phyloP scores from a whole-genome alignment of 2,113 vertebrate genomes.

The Cnemophilus loriae region DNA sequence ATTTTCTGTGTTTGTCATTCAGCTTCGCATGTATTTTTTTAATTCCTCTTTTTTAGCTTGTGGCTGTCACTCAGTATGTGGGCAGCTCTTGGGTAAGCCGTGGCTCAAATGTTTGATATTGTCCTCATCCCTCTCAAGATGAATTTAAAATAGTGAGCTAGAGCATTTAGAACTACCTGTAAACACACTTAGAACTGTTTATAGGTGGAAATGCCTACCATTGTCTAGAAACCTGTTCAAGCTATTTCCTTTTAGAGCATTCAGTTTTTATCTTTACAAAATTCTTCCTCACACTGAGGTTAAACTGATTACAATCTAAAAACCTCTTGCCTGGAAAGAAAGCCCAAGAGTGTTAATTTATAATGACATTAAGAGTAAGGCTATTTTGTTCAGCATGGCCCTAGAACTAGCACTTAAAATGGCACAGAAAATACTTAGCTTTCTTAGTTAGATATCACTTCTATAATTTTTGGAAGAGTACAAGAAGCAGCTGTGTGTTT shows the following conservation, averaged over 20 bases:
- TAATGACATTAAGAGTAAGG: conserved; percentile 45
- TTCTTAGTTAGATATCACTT: background rate
- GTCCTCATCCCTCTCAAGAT: no score
- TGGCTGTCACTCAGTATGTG: background rate
- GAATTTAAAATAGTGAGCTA: background rate
- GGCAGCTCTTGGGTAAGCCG: background rate
- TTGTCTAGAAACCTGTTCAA: conserved; percentile 62
- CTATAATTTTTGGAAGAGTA: background rate
- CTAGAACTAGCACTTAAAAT: background rate
- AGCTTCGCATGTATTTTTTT: fast-evolving
- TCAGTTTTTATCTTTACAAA: conserved; percentile 65
- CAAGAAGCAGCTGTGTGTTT: background rate
- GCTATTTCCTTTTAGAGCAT: conserved; percentile 69
- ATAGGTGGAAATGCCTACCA: background rate
- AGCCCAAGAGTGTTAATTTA: conserved; percentile 60
- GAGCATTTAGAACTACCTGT: background rate
- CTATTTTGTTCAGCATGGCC: background rate
- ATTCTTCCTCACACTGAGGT: conserved; percentile 70
- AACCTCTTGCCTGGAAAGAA: conserved; percentile 70
- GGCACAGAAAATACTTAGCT: background rate
- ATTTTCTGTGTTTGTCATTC: background rate
- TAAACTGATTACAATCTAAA: conserved; percentile 72
- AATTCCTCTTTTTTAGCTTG: background rate
- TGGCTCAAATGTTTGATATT: background rate
- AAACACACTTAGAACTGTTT: background rate